phyloP scores from a whole-genome alignment of 2,113 vertebrate species.

The Trichechus manatus region DNA sequence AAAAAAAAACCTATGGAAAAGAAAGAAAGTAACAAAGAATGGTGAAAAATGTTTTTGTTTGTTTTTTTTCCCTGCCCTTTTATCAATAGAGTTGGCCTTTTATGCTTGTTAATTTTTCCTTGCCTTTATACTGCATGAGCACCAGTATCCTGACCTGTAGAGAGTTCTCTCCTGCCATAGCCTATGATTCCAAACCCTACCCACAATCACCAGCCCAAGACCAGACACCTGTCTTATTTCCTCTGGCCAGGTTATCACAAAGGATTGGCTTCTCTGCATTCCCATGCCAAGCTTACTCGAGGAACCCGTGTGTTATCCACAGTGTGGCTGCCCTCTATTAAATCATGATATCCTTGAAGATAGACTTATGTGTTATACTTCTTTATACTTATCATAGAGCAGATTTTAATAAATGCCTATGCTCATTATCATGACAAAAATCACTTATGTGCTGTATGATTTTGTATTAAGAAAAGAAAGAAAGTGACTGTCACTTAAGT shows the following conservation, averaged over 20 bases:
- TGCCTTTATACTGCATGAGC: too few species aligned
- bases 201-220: too few species aligned
- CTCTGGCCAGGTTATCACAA: too few species aligned
- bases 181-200: too few species aligned
- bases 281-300: neutral
- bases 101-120: too few species aligned
- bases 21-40: neutral
- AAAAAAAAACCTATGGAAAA: neutral
- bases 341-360: neutral
- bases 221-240: too few species aligned
- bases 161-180: too few species aligned
- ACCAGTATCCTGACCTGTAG: too few species aligned
- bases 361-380: neutral
- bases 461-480: conserved; percentile 11
- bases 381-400: neutral
- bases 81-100: neutral
- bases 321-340: neutral
- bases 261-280: too few species aligned
- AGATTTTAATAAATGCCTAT: neutral
- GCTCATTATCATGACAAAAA: conserved; percentile 4
- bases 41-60: too few species aligned
- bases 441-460: neutral
- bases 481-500: neutral
- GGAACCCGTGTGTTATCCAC: neutral
- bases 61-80: neutral